A percentile compares a stretch with the other conserved stretches of the same genome.
Evolutionary conservation across 2,797 vertebrate genomes (phyloP).

Genomic region (Gadopsis bispinosus): DNA sequence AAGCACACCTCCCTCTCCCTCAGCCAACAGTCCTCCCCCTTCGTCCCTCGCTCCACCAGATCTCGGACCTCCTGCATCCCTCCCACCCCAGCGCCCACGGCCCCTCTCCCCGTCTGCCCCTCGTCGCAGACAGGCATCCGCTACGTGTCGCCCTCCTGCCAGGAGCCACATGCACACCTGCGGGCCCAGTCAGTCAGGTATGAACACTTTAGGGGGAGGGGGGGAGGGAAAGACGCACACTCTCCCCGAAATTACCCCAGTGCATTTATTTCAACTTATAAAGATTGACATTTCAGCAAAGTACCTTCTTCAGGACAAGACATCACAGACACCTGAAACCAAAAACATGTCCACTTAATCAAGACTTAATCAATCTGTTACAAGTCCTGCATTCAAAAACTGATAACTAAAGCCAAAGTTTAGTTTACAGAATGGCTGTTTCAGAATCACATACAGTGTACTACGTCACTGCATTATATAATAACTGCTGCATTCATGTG

Average conservation of each 20-base stretch:
- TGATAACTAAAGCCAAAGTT: too few species aligned
- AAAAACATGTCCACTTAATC: not conserved
- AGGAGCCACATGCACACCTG: constrained; percentile 76
- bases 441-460: too few species aligned
- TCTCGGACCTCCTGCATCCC: constrained; percentile 87
- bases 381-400: too few species aligned
- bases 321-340: not conserved
- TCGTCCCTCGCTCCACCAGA: constrained; percentile 86
- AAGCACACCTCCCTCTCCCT: constrained; percentile 79
- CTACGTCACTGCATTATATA: too few species aligned
- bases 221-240: not conserved
- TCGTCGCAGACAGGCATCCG: constrained; percentile 81
- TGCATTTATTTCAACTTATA: not conserved
- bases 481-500: too few species aligned
- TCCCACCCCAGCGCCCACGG: constrained; percentile 82
- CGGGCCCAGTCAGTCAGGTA: constrained; percentile 83
- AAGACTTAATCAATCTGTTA: not conserved
- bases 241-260: not conserved
- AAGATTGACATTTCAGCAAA: too few species aligned
- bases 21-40: constrained; percentile 82
- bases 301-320: not conserved
- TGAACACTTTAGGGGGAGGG: not conserved
- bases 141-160: constrained; percentile 83
- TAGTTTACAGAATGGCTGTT: too few species aligned
- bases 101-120: constrained; percentile 81